Evolutionary conservation across 2,888 invertebrate genomes (phyloP), one percentile per base, ranked within the genome.

Genomic region (Stenoptilia bipunctidactyla): DNA sequence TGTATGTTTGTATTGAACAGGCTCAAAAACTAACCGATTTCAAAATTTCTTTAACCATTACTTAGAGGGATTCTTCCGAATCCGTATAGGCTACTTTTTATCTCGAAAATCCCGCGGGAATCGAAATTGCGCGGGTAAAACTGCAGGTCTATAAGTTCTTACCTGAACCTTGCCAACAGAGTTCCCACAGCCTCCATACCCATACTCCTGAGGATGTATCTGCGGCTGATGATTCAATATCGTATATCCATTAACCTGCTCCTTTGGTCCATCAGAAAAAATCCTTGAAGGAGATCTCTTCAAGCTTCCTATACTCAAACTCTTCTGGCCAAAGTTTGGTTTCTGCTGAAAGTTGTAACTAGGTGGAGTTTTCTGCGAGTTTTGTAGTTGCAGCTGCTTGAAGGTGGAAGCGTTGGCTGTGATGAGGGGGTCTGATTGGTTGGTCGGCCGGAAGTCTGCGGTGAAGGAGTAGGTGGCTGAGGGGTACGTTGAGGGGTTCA

Each of bases 381-480:
- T 77, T 41, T 85, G 69, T 35, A 87, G 66, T 12, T 86, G 69
- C 0, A 88, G 58, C 0, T 87, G 86, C 55, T 89, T 86, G 56
- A 88, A 88, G 8, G 86, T 82, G 0, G 84, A 83, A 0, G 79
- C 66, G 20, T 20, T 20, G 1, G 86, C 83, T 0, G 86, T 82
- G 34, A 87, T 79, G 10, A 87, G 59, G 0, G 87, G 85, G 13
- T 85, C 82, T 6, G 87, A 86, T 53, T 87, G 86, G 57, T 66
- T 79, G 0, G 89, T 89, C 0, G 92, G 79, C 27, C 93, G 76
- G 65, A 93, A 92, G 67, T 93, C 93, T 0, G 93, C 92, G 1
- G 93, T 93, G 67, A 93, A 92, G 35, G 92, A 92, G 57, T 93
- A 93, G 0, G 92, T 92, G 20, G 92, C 89, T 34, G 90, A 89